Conservation (phyloP, 2,797 vertebrate species). For the Silurus lanzhouensis region DNA sequence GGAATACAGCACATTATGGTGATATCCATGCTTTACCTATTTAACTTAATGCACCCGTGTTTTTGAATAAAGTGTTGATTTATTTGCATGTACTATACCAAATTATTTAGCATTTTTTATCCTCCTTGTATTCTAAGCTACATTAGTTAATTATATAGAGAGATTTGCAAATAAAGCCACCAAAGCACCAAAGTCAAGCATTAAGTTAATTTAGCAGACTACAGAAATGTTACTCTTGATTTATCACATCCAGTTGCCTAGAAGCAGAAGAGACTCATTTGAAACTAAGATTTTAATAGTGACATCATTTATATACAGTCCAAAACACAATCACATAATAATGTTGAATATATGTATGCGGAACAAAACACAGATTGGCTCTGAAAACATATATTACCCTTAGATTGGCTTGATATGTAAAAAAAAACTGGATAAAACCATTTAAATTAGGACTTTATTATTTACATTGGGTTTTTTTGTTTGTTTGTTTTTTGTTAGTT, state of each 20-base stretch:
- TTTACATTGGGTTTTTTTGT: background rate
- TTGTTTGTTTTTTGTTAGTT: background rate
- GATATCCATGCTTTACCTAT: background rate
- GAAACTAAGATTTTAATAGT: constrained; percentile 24
- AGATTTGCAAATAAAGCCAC: background rate
- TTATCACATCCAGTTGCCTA: background rate
- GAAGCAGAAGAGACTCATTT: constrained; percentile 2
- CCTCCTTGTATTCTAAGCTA: background rate
- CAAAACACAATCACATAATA: background rate
- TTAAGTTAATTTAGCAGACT: background rate
- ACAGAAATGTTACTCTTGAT: background rate
- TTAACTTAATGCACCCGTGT: background rate
- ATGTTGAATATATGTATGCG: background rate
- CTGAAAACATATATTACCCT: constrained; percentile 2
- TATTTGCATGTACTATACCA: background rate
- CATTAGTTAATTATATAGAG: background rate
- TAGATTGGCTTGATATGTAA: background rate
- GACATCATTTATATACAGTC: constrained; percentile 2
- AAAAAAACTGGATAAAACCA: background rate
- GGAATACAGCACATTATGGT: background rate
- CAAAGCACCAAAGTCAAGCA: background rate
- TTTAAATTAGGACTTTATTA: background rate
- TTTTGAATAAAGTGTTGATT: background rate
- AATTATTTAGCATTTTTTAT: background rate
- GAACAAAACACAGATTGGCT: constrained; percentile 2